Evolutionary conservation across 2,113 vertebrate genomes (phyloP).

Genomic region (Maccullochella peelii): DNA sequence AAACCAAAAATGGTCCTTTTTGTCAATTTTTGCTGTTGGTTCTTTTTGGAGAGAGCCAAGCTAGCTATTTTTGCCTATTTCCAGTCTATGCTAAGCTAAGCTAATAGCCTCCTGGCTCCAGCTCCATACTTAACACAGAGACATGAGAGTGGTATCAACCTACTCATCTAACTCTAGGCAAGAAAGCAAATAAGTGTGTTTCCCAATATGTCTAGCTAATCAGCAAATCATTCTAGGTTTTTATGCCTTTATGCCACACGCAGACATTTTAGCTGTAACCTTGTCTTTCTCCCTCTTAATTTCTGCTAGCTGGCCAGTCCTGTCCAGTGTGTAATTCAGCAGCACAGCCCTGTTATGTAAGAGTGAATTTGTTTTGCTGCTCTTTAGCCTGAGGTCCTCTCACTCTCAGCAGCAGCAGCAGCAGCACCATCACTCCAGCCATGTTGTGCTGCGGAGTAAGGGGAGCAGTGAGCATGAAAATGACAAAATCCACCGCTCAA

Average conservation of each 20-base stretch:
- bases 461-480: constrained; percentile 67
- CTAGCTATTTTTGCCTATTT: neutral
- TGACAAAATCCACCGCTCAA: constrained; percentile 54
- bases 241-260: neutral
- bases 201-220: neutral
- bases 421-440: constrained; percentile 45
- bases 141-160: neutral
- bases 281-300: constrained; percentile 11
- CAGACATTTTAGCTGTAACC: constrained; percentile 7
- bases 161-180: neutral
- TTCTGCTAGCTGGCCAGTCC: constrained; percentile 21
- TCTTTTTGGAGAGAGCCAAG: too few relatives aligned
- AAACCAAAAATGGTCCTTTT: too few relatives aligned
- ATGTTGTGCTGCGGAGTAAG: constrained; percentile 50
- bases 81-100: constrained; percentile 6
- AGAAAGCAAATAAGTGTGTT: neutral
- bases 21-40: too few relatives aligned
- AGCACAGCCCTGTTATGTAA: constrained; percentile 69
- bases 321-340: constrained; percentile 54
- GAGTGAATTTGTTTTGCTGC: constrained; percentile 73
- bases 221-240: neutral
- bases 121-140: neutral
- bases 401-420: constrained; percentile 48
- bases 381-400: constrained; percentile 69
- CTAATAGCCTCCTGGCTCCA: neutral